These are phyloP conservation scores for Cremastinae sp. DNA, from an alignment of 2,888 invertebrate species.

Conservation along the genomic window DNA sequence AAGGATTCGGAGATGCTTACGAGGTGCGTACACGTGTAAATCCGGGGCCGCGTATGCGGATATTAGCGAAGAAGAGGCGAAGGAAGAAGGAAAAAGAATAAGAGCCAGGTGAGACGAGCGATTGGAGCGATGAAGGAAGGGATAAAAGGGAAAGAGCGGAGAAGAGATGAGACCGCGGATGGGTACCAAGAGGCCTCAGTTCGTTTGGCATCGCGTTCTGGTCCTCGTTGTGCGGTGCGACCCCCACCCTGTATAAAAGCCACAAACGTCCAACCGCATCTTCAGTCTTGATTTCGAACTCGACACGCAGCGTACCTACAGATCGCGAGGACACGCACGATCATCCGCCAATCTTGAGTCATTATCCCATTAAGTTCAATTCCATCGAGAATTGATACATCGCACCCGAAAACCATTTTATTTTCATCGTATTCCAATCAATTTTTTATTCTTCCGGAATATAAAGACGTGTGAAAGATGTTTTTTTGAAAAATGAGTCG, in stretches of 20 bases:
- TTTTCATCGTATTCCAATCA: neutral
- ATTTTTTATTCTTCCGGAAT: neutral
- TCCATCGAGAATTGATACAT: too few relatives aligned
- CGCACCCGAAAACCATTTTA: too few relatives aligned
- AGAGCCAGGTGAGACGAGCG: constrained; percentile 47
- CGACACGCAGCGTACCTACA: constrained; percentile 67
- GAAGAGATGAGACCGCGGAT: constrained; percentile 71
- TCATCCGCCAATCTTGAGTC: constrained; percentile 59
- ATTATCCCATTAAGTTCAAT: too few relatives aligned
- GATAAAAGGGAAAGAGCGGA: constrained; percentile 56
- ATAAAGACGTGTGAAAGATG: constrained; percentile 43
- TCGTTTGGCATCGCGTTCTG: constrained; percentile 61
- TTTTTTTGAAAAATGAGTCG: constrained; percentile 59
- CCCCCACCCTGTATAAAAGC: constrained; percentile 77
- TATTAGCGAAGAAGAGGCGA: constrained; percentile 57
- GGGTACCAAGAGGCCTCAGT: constrained; percentile 68
- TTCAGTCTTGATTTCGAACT: constrained; percentile 76
- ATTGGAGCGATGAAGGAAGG: constrained; percentile 17
- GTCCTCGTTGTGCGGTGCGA: constrained; percentile 70
- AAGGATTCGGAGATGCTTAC: too few relatives aligned
- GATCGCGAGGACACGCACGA: constrained; percentile 60
- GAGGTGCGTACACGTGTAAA: constrained; percentile 43
- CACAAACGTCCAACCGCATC: constrained; percentile 71
- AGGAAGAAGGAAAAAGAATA: too few relatives aligned
- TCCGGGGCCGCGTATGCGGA: constrained; percentile 47